Base-by-base conservation (phyloP, 2,797 vertebrate species). In the Onychomys torridus region DNA sequence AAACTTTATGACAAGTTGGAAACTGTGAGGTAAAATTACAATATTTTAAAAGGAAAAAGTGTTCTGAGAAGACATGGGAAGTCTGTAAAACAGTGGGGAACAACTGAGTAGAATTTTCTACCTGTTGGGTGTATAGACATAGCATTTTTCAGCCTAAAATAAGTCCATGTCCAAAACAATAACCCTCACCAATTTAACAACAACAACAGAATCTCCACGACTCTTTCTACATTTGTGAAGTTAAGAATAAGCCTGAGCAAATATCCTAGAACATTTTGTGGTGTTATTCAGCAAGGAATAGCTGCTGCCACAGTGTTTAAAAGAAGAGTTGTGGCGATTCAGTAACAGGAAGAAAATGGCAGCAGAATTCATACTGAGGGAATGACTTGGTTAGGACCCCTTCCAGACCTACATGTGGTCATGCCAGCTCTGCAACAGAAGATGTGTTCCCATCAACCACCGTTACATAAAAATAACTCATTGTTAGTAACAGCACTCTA, bases 81-180 rank as follows among this genome's bases (percentile, higher is more conserved):
- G 40, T 89, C 49, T 96, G 79, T 65, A 84, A 96, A 95, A 96
- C 55, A 61, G 9, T 91, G 27, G 76, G 46, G 7, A 59, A 16
- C 46, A 37, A 94, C 75, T 94, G 79, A 84, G 43, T 92, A 78
- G 93, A 40, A 75, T 93, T 95, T 92, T 97, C 88, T 83, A 13
- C 76, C 77, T 95, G 49, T 19, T 55, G 83, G 91, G 52, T 93
- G 17, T 13, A 59, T 63, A 89, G 19, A 85, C 40, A 52, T 1
- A 23, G 27, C 34, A 89, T 14, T 67, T 95, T 91, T 94, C 21
- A 89, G 14, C 37, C 21, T 79, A 6, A 79, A 69, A 67, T 23
- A 55, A 10, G 32, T 92, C 59, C 19, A 73, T 77, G n/a, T 91
- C 76, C 63, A 91, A 65, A 82, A 37, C 75, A 94, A 92, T 93